Evolutionary conservation across 1,140 invertebrate genomes (phyloP).

Genomic region (Calephelis nemesis): DNA sequence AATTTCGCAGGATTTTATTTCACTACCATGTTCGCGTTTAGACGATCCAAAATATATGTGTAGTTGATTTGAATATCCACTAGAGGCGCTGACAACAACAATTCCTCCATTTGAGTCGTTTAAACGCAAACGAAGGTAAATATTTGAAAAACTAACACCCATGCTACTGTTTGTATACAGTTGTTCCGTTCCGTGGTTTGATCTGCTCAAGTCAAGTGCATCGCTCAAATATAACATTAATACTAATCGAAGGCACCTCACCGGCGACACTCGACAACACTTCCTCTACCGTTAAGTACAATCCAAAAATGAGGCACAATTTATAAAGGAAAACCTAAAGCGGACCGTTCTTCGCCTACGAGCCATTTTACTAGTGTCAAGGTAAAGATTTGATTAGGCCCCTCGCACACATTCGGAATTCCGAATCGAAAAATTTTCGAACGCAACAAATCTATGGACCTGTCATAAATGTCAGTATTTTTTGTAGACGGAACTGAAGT

Average conservation of each 20-base stretch:
- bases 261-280: constrained; percentile 50
- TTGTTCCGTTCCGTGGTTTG: neutral
- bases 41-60: neutral
- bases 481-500: too few species aligned
- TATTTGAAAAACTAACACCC: too few species aligned
- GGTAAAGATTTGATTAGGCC: too few species aligned
- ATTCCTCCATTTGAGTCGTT: too few species aligned
- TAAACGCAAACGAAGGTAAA: too few species aligned
- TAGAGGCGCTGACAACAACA: too few species aligned
- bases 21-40: neutral
- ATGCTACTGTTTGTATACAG: neutral
- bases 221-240: constrained; percentile 41
- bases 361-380: too few species aligned
- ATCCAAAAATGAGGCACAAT: constrained; percentile 28
- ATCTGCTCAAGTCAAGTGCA: constrained; percentile 1
- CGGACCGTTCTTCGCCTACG: neutral
- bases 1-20: too few species aligned
- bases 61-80: neutral
- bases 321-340: constrained; percentile 24
- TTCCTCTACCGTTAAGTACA: constrained; percentile 62
- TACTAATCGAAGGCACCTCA: constrained; percentile 64
- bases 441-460: too few species aligned
- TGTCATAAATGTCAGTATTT: too few species aligned
- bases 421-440: too few species aligned
- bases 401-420: too few species aligned